phyloP scores from a whole-genome alignment of 2,797 vertebrate genomes.

The Characodon lateralis region DNA sequence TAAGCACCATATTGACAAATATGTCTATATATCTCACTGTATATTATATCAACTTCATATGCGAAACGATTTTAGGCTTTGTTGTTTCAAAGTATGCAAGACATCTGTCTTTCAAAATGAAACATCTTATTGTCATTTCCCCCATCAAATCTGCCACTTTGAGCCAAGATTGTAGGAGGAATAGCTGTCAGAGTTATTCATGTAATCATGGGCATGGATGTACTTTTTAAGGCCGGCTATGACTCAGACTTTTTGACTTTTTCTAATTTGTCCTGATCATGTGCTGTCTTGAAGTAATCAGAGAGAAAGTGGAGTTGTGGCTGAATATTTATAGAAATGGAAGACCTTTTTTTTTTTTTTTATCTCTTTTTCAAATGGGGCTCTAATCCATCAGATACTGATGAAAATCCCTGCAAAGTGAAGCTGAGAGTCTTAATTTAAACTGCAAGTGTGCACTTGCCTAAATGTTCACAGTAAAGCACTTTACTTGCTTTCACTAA shows the following conservation, averaged over 20 bases:
- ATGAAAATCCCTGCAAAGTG: conserved; percentile 53
- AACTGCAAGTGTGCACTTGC: conserved; percentile 30
- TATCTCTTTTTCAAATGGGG: conserved; percentile 20
- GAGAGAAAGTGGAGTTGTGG: conserved; percentile 35
- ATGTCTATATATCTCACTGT: not conserved
- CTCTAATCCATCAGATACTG: conserved; percentile 51
- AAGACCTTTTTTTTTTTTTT: conserved; percentile 38
- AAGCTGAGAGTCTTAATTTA: conserved; percentile 40
- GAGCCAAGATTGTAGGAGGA: conserved; percentile 12
- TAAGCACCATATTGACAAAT: too few species aligned
- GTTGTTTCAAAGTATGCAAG: not conserved
- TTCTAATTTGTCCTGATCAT: conserved; percentile 35
- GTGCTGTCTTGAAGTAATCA: conserved; percentile 40
- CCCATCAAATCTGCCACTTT: not conserved
- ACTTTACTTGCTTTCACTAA: conserved; percentile 18
- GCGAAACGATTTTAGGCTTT: not conserved
- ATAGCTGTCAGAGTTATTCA: conserved; percentile 43
- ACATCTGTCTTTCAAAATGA: not conserved
- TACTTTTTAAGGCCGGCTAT: conserved; percentile 40
- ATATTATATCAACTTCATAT: conserved; percentile 3
- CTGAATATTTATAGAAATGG: conserved; percentile 56
- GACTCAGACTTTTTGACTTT: conserved; percentile 41
- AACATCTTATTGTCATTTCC: conserved; percentile 1
- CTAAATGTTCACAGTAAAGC: conserved; percentile 22
- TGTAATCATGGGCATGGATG: conserved; percentile 37